These are phyloP conservation scores for Drosophila buzzatii DNA, from an alignment of 2,888 invertebrate genomes.

Conservation along the genomic window DNA sequence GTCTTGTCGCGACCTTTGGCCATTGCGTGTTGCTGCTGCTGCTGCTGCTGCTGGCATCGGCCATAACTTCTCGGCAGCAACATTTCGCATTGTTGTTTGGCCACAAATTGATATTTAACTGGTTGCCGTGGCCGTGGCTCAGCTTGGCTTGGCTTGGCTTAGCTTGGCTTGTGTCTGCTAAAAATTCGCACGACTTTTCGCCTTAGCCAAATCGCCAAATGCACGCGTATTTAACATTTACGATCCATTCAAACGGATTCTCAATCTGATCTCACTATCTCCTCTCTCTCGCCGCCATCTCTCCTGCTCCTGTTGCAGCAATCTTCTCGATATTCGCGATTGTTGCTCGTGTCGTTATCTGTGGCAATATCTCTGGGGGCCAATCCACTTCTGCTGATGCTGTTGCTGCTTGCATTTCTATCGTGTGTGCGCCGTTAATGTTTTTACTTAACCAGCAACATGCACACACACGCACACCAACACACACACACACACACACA, in stretches of 20 bases:
- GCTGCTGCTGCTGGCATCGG: slow-evolving; percentile 34
- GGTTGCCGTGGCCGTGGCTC: slow-evolving; percentile 7
- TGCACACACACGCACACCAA: slow-evolving; percentile 10
- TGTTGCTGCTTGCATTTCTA: slow-evolving; percentile 40
- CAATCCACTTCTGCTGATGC: slow-evolving; percentile 42
- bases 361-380: slow-evolving; percentile 47
- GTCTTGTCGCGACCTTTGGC: slow-evolving; percentile 57
- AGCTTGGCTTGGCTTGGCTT: neutral
- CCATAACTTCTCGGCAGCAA: slow-evolving; percentile 59
- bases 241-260: slow-evolving; percentile 28
- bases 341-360: slow-evolving; percentile 57
- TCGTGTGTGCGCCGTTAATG: slow-evolving; percentile 62
- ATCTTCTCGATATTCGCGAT: slow-evolving; percentile 40
- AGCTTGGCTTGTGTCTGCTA: slow-evolving; percentile 19
- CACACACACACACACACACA: slow-evolving; percentile 14
- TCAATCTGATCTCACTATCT: slow-evolving; percentile 13
- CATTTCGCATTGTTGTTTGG: slow-evolving; percentile 55
- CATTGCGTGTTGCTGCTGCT: slow-evolving; percentile 57
- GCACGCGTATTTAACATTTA: slow-evolving; percentile 43
- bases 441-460: slow-evolving; percentile 36
- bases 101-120: slow-evolving; percentile 61
- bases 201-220: slow-evolving; percentile 7
- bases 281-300: neutral
- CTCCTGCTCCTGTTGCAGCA: neutral
- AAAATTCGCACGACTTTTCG: slow-evolving; percentile 64